These are phyloP conservation scores for Protophormia terraenovae DNA, from an alignment of 2,888 invertebrate species.

Conservation along the genomic window DNA sequence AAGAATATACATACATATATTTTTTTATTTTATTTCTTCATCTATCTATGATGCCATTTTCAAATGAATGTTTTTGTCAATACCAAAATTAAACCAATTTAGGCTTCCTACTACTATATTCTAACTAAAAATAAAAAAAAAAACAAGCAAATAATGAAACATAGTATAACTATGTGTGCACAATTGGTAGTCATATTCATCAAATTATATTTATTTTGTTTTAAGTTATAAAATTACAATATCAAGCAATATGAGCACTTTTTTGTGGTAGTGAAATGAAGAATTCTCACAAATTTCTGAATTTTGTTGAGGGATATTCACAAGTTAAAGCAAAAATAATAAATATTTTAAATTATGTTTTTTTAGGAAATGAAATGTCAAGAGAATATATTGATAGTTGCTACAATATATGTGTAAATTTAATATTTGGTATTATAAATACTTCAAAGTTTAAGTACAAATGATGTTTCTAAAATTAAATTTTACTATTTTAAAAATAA, in stretches of 20 bases:
- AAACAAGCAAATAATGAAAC: not conserved
- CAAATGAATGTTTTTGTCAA: conserved; percentile 43
- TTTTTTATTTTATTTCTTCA: not conserved
- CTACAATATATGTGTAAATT: too few species aligned
- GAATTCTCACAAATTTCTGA: not conserved
- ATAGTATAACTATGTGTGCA: not conserved
- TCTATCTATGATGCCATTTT: not conserved
- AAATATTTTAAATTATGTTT: not conserved
- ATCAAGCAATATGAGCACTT: not conserved
- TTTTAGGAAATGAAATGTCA: not conserved
- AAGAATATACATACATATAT: not conserved
- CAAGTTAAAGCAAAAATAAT: not conserved
- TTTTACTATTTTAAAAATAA: too few species aligned
- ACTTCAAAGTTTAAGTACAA: too few species aligned
- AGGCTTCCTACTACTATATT: conserved; percentile 7
- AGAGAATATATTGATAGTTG: not conserved
- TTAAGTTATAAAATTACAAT: not conserved
- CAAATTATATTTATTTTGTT: conserved; percentile 21
- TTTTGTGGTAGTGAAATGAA: not conserved
- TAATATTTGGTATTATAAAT: too few species aligned
- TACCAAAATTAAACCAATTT: conserved; percentile 53
- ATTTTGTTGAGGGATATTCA: not conserved
- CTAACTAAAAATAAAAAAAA: not conserved
- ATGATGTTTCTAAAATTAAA: too few species aligned
- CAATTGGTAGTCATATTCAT: conserved; percentile 9